phyloP scores from a whole-genome alignment of 2,113 vertebrate species.

The Narcine bancroftii region DNA sequence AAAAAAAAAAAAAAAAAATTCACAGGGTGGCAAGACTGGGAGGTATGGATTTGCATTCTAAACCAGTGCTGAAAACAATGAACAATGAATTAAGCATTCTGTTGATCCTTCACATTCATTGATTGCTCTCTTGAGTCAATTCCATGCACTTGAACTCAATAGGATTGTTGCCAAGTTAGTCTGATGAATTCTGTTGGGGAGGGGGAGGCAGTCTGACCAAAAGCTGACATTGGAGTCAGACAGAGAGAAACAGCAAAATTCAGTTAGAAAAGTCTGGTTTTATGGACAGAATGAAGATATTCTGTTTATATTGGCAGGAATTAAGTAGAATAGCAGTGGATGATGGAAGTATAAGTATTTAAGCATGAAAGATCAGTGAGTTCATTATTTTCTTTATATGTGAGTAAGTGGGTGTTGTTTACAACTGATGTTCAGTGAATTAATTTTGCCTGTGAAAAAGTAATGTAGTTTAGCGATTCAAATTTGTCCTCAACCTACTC shows the following conservation, averaged over 20 bases:
- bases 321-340: neutral
- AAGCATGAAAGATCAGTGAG: neutral
- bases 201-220: neutral
- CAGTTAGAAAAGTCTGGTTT: neutral
- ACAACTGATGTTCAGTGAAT: neutral
- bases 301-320: neutral
- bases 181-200: neutral
- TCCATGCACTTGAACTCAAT: neutral
- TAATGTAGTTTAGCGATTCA: neutral
- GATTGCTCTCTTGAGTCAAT: neutral
- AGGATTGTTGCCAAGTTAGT: neutral
- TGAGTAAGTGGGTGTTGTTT: neutral
- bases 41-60: neutral
- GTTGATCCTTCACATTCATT: neutral
- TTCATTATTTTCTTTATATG: neutral
- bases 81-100: neutral
- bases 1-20: too few relatives aligned
- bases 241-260: neutral
- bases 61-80: neutral
- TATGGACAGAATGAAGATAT: neutral
- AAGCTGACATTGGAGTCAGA: neutral
- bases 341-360: neutral
- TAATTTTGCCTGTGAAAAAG: neutral
- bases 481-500: neutral
- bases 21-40: neutral